Evolutionary conservation across 2,888 invertebrate species (phyloP), one percentile per base, ranked within the genome.

Genomic region (Tetropium fuscum): DNA sequence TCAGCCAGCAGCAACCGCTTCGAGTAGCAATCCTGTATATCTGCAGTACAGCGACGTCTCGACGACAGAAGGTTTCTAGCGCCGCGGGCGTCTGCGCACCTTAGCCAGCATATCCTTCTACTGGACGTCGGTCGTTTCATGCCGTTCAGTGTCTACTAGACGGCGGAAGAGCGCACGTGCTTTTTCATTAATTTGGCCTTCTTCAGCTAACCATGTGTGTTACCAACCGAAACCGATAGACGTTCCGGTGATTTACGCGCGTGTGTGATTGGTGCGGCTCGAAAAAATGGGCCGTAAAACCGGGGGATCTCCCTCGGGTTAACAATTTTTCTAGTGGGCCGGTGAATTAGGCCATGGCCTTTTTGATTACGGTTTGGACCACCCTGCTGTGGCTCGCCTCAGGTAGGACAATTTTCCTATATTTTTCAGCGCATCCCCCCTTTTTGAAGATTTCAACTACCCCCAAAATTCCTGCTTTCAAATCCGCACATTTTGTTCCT

Each of bases 301-400:
- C 83, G 84, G 85, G 84, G 85, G 84, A 83, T 84, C 83, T 84
- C 85, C 85, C 84, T 85, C 84, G 83, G 84, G 80, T 75, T 83
- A 85, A 84, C 83, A 84, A 80, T 51, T 58, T 53, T 77, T 74
- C 74, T 79, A 77, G 74, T 77, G 75, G 77, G 78, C 76, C 76
- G 76, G 74, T 75, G 71, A 77, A 74, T 72, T 74, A 75, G 76
- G 77, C 74, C 76, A 78, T 78, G 77, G 78, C 66, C 66, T 67
- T 62, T 59, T 53, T 62, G 48, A 55, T 80, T 76, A 80, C 80
- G 79, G 79, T 79, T 78, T 80, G 80, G 82, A 79, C 81, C 82
- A 80, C 77, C 73, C 74, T 78, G 75, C 75, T 79, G 76, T 80
- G 80, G 79, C 76, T 78, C 70, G 79, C 78, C 76, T 76, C 78